Evolutionary conservation across 2,797 vertebrate species (phyloP).

Genomic region (Esox masquinongy): DNA sequence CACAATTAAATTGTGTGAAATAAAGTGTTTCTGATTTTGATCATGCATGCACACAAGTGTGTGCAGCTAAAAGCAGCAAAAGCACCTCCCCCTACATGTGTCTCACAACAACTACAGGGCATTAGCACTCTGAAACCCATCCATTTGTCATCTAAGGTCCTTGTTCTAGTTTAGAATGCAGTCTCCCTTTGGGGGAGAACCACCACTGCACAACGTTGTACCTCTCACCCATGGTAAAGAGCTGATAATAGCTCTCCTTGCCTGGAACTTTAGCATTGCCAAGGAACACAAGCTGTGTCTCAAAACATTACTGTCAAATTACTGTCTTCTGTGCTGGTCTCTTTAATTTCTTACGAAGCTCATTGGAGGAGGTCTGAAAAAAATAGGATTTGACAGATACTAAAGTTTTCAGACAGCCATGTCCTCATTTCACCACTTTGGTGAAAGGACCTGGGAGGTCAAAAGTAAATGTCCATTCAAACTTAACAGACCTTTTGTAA

Average conservation of each 20-base stretch:
- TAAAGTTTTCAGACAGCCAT: background rate
- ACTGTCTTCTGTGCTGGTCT: background rate
- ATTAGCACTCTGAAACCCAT: constrained; percentile 26
- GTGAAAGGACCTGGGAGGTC: background rate
- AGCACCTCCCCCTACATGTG: background rate
- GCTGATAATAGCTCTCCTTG: constrained; percentile 31
- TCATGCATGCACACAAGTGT: background rate
- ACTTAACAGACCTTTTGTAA: no score
- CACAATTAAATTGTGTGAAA: no score
- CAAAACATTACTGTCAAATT: background rate
- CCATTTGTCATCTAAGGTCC: constrained; percentile 47
- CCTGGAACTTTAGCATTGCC: background rate
- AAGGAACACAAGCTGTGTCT: background rate
- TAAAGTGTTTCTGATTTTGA: background rate
- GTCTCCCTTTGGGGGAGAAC: background rate
- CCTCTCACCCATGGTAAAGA: constrained; percentile 45
- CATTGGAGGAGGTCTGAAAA: background rate
- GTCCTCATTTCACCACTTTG: background rate
- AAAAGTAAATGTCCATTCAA: background rate
- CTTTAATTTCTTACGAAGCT: background rate
- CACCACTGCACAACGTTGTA: background rate
- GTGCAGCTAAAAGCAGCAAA: background rate
- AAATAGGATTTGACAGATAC: background rate
- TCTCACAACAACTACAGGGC: constrained; percentile 27
- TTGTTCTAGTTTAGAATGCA: constrained; percentile 41